Base-by-base conservation (phyloP, 2,113 vertebrate species). In the Callorhinus ursinus region DNA sequence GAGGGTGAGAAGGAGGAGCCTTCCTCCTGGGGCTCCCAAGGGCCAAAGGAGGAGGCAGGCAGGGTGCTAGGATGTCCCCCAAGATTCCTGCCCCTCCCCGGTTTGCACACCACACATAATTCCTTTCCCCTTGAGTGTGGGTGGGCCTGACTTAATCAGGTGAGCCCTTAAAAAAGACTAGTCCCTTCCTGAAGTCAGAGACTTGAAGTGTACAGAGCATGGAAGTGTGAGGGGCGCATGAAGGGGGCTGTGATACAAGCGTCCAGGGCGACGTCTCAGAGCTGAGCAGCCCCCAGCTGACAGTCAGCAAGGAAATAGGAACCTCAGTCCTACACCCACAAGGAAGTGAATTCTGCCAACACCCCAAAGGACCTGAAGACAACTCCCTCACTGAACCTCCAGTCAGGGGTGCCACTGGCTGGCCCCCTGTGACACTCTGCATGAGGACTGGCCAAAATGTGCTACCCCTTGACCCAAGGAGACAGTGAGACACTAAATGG, bases 371-470 rank as follows among this genome's bases (percentile, higher is more conserved):
- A 6, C 31, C 89, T 5, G 22, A 55, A 26, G 28, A 26, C 4
- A 4, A 1, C 22, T 0, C 14, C 14, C 3, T 33, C 0, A 1
- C 19, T 9, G 51, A 59, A 65, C 51, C 77, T 71, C 26, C 9
- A 13, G 9, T 11, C 1, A 0, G 12, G 19, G 19, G 15, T 26
- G 28, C 0, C 0, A 3, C 42, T 4, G 4, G 1, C 39, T 7
- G 1, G 7, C 59, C 4, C 61, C 26, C 4, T 12, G 26, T 3
- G 72, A 79, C 21, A 24, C 49, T 9, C 61, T 21, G n/a, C 2
- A 1, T 5, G 3, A 65, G 46, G 46, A 39, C 49, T 1, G 0
- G 16, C 5, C 31, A 2, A 10, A 26, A 4, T 0, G 2, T 28
- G 21, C 39, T 0, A 0, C 22, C 61, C 51, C 28, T 13, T 7